Conservation (phyloP, 2,113 vertebrate genomes). For the Plotosus lineatus region DNA sequence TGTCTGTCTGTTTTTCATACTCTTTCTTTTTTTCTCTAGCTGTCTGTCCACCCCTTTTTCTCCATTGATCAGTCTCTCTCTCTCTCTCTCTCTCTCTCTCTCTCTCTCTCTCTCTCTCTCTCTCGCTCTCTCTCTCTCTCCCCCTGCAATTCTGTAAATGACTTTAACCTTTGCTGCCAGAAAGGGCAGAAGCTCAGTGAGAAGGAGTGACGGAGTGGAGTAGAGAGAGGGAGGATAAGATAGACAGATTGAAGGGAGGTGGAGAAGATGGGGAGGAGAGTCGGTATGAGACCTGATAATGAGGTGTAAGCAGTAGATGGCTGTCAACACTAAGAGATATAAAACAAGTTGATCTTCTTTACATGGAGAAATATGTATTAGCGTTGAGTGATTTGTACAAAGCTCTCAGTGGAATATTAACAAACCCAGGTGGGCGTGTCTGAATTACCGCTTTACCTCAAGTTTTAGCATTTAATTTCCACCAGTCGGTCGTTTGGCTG, state of each 20-base stretch:
- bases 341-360: conserved; percentile 7
- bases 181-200: conserved; percentile 57
- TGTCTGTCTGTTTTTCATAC: neutral
- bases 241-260: conserved; percentile 39
- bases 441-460: neutral
- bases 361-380: neutral
- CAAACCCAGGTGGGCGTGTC: neutral
- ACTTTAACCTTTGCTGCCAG: conserved; percentile 70
- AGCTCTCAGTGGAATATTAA: neutral
- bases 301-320: conserved; percentile 67
- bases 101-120: neutral
- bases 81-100: neutral
- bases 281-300: conserved; percentile 64
- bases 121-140: neutral
- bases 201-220: conserved; percentile 50
- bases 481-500: neutral
- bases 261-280: conserved; percentile 46
- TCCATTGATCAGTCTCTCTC: neutral
- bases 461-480: neutral
- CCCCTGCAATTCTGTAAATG: conserved; percentile 65
- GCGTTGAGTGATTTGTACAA: neutral
- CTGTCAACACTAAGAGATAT: conserved; percentile 52
- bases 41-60: too few species aligned
- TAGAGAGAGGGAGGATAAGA: conserved; percentile 53
- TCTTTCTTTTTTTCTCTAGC: neutral